phyloP scores from a whole-genome alignment of 2,797 vertebrate species.

The Heterohyrax brucei region DNA sequence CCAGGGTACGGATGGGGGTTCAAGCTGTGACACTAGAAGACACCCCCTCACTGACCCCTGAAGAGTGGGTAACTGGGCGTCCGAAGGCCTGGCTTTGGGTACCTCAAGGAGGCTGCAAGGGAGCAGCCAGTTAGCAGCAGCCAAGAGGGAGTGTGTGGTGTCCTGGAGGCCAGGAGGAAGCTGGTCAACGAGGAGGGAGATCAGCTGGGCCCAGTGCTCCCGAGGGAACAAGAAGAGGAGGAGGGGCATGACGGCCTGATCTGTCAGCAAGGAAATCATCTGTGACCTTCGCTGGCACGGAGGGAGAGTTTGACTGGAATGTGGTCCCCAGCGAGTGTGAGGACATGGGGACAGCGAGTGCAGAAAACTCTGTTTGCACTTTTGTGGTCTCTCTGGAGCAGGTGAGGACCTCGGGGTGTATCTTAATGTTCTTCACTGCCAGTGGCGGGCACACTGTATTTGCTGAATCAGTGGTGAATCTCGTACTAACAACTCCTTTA shows the following conservation, averaged over 20 bases:
- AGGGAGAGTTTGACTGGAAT: background rate
- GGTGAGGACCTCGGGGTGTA: background rate
- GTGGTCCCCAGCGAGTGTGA: conserved; percentile 2
- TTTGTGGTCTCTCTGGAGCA: conserved; percentile 23
- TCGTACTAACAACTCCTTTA: conserved; percentile 1
- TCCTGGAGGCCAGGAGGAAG: background rate
- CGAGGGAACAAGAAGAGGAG: background rate
- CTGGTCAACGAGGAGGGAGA: background rate
- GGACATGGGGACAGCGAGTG: background rate
- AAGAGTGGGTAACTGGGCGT: background rate
- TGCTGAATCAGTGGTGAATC: background rate
- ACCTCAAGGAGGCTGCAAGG: background rate
- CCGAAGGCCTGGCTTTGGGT: background rate
- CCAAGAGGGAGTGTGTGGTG: background rate
- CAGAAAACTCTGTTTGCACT: background rate
- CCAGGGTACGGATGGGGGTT: background rate
- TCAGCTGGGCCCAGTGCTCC: background rate
- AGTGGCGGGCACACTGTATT: background rate
- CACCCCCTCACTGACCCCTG: background rate
- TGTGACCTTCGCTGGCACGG: background rate
- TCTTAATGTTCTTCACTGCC: background rate
- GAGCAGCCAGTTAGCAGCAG: background rate
- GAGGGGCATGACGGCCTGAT: background rate
- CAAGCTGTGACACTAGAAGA: background rate
- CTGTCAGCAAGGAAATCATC: background rate